Evolutionary conservation across 2,113 vertebrate species (phyloP), one percentile per base, ranked within the genome.

Genomic region (Corythornis vintsioides): DNA sequence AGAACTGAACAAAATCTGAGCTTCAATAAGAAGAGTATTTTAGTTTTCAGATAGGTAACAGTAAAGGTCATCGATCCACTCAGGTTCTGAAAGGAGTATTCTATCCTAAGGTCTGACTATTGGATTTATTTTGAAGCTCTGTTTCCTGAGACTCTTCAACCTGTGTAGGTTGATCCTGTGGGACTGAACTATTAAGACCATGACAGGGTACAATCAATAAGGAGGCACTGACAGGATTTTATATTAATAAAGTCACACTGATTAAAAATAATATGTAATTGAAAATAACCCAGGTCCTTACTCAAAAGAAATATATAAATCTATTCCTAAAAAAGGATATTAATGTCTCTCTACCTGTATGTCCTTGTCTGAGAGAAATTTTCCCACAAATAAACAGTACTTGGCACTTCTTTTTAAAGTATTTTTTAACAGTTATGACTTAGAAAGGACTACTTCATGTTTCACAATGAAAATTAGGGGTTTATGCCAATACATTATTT

Each of bases 211-310:
- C 12, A 52, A 14, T 42, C 35, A 52, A 11, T 56, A 60, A 10
- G 7, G 29, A 56, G 0, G 0, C 7, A 57, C 11, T 67, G 35
- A 67, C 0, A 22, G 35, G 15, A 12, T 63, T 88, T 28, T 47
- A 15, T 9, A 52, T 2, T 15, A 15, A 21, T 12, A 3, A 81
- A 65, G 2, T 28, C 77, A 81, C 16, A 45, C 4, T 31, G 48
- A 24, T 66, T 69, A 75, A 88, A 95, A 81, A 40, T 9, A 29
- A 22, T 4, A 35, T 21, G 14, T 1, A 57, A 50, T 5, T 55
- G 18, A 50, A 95, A 90, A 88, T 75, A 73, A 5, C 0, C 38
- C 38, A 67, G 17, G 56, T 29, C 4, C 16, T 35, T 24, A n/a
- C 4, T 61, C 42, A 83, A 63, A 59, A 35, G 28, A 9, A 80